Conservation (phyloP, 2,113 vertebrate genomes). For the Gila orcuttii region DNA sequence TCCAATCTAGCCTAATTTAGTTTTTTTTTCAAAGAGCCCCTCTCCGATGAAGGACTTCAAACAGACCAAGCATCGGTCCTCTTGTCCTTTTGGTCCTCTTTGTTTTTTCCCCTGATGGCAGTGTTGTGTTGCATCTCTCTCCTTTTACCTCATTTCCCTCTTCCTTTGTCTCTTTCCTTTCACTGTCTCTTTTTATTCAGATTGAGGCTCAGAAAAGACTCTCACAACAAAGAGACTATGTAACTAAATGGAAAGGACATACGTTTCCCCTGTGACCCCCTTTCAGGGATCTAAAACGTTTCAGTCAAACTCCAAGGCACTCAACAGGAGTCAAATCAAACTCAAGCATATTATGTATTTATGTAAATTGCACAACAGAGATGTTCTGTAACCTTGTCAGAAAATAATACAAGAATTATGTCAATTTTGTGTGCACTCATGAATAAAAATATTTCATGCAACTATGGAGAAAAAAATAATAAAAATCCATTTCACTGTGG, state of each 20-base stretch:
- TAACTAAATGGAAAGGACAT: slow-evolving; percentile 3
- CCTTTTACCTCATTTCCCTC: not conserved
- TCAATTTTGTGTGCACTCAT: slow-evolving; percentile 3
- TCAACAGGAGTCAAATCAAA: slow-evolving; percentile 9
- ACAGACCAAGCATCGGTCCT: not conserved
- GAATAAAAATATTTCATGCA: slow-evolving; percentile 26
- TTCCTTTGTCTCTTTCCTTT: slow-evolving; percentile 11
- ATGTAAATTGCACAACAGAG: slow-evolving; percentile 6
- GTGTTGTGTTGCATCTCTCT: not conserved
- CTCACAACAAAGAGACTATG: not conserved
- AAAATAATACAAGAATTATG: slow-evolving; percentile 15
- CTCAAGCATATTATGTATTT: slow-evolving; percentile 12
- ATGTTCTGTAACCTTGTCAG: not conserved
- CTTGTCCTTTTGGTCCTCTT: slow-evolving; percentile 18
- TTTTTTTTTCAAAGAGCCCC: slow-evolving; percentile 18
- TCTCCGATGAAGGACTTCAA: slow-evolving; percentile 21
- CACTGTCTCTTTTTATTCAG: not conserved
- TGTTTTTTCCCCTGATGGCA: not conserved
- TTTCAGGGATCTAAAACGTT: slow-evolving; percentile 8
- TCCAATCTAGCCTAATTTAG: not conserved
- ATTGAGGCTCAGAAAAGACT: not conserved
- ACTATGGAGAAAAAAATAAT: not conserved
- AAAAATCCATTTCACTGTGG: slow-evolving; percentile 22
- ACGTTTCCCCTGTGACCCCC: not conserved
- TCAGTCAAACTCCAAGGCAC: not conserved